Evolutionary conservation across 2,113 vertebrate genomes (phyloP).

Genomic region (Acinonyx jubatus): DNA sequence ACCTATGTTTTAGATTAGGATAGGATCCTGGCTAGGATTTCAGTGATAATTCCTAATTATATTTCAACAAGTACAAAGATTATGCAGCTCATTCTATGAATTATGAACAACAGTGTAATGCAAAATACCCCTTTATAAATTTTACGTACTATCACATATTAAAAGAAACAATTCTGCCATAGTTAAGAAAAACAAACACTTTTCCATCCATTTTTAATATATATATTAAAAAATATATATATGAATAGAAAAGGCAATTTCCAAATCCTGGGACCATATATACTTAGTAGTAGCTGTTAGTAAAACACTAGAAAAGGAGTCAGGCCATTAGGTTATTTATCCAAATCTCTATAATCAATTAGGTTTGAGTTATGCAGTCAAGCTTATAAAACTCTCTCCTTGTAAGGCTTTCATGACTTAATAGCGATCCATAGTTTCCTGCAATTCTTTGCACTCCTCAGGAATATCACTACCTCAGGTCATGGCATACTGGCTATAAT

Average conservation of each 20-base stretch:
- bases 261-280: conserved; percentile 62
- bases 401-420: not conserved
- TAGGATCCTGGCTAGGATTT: not conserved
- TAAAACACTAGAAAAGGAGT: conserved; percentile 22
- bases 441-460: not conserved
- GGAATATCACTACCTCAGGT: conserved; percentile 64
- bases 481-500: not conserved
- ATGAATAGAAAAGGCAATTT: conserved; percentile 27
- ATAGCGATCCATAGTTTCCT: not conserved
- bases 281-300: conserved; percentile 50
- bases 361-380: conserved; percentile 33
- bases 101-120: conserved; percentile 24
- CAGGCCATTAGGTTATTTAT: conserved; percentile 24
- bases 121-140: conserved; percentile 52
- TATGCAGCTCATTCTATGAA: not conserved
- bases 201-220: not conserved
- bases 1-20: conserved; percentile 17
- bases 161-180: conserved; percentile 25
- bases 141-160: conserved; percentile 7
- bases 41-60: not conserved
- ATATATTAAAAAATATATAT: not conserved
- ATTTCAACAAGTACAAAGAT: conserved; percentile 15
- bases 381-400: conserved; percentile 1
- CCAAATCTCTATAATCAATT: conserved; percentile 27
- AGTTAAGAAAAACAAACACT: conserved; percentile 31